Evolutionary conservation across 2,797 vertebrate species (phyloP).

Genomic region (Epinephelus coioides): DNA sequence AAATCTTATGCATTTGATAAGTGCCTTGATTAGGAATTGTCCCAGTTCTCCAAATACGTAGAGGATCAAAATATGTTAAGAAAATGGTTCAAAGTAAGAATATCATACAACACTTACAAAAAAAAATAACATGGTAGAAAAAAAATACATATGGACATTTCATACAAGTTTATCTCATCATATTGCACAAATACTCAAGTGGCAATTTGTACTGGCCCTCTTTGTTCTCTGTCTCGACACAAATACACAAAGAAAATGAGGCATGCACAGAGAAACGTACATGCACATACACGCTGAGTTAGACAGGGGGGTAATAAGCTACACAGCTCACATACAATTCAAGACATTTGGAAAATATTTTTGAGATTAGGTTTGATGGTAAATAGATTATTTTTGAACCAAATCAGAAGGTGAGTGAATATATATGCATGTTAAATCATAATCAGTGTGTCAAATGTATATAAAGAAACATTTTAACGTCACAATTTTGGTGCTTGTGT

Average conservation of each 20-base stretch:
- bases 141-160: constrained; percentile 71
- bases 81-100: constrained; percentile 53
- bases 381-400: constrained; percentile 60
- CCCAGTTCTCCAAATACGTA: constrained; percentile 65
- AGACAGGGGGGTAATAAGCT: constrained; percentile 18
- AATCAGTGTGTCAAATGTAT: constrained; percentile 31
- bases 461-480: constrained; percentile 21
- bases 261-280: constrained; percentile 27
- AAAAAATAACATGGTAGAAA: constrained; percentile 40
- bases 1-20: constrained; percentile 52
- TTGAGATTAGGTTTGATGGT: constrained; percentile 39
- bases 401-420: constrained; percentile 31
- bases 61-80: constrained; percentile 58
- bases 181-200: constrained; percentile 88
- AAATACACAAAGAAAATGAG: constrained; percentile 49
- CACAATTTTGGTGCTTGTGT: constrained; percentile 24
- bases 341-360: constrained; percentile 44
- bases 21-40: constrained; percentile 66
- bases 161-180: constrained; percentile 75
- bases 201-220: constrained; percentile 77
- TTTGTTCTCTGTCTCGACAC: constrained; percentile 47
- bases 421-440: constrained; percentile 24
- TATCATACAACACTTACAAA: constrained; percentile 68
- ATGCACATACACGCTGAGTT: constrained; percentile 16
- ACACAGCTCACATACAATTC: constrained; percentile 44